Percentiles rank a stretch among this genome's conserved stretches.
Conservation (phyloP, 2,113 vertebrate genomes). For the Anhinga anhinga region DNA sequence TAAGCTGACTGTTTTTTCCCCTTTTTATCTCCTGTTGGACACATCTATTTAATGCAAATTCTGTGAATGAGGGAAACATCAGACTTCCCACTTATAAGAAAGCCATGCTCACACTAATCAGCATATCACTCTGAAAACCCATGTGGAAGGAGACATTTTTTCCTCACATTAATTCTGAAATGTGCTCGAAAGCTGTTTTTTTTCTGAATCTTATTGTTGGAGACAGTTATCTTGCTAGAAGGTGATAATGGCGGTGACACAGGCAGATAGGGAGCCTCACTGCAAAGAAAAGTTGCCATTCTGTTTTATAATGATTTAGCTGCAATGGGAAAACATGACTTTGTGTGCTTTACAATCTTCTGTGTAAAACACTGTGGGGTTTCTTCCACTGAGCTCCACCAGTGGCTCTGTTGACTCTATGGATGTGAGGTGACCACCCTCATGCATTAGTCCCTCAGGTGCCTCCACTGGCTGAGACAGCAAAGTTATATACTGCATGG, state of each 20-base stretch:
- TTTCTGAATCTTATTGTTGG: background rate
- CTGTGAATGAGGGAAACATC: background rate
- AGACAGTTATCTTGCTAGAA: background rate
- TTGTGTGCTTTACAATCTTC: background rate
- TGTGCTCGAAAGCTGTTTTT: background rate
- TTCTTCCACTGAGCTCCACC: background rate
- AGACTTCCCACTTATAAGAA: constrained; percentile 5
- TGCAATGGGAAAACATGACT: background rate
- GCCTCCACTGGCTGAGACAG: background rate
- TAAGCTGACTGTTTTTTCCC: background rate
- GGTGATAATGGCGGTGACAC: background rate
- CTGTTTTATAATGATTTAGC: background rate
- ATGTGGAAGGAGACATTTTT: background rate
- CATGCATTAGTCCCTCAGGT: background rate
- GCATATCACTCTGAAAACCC: background rate
- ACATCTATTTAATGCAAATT: constrained; percentile 34
- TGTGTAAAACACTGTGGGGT: background rate
- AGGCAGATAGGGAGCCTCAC: background rate
- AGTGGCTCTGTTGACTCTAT: rapidly evolving
- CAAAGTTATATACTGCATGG: background rate
- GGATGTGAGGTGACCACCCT: background rate
- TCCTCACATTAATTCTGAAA: constrained; percentile 5
- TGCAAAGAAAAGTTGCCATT: background rate
- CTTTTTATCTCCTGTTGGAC: background rate
- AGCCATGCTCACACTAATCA: background rate